Evolutionary conservation across 2,888 invertebrate genomes (phyloP).

Genomic region (Chymomyza fuscimana): DNA sequence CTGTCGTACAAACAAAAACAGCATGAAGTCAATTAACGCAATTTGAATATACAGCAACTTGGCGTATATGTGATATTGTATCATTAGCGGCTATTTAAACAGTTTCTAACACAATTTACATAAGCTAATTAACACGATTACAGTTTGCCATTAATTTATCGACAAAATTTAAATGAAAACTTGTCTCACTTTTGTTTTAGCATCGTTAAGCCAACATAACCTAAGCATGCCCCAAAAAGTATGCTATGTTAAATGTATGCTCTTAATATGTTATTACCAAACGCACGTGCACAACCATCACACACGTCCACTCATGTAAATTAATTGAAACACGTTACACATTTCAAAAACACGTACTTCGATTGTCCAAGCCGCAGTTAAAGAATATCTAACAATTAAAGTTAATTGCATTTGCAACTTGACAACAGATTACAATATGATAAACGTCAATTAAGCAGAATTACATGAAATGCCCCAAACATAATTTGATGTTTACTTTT

Average conservation of each 20-base stretch:
- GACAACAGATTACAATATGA: not conserved
- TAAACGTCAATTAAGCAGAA: not conserved
- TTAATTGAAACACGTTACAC: not conserved
- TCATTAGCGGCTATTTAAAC: constrained; percentile 19
- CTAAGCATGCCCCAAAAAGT: not conserved
- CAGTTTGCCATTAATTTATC: constrained; percentile 35
- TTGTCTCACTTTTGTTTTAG: no score
- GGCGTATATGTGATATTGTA: constrained; percentile 62
- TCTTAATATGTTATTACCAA: not conserved
- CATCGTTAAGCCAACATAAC: not conserved
- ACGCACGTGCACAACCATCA: not conserved
- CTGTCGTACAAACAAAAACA: constrained; percentile 67
- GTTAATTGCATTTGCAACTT: constrained; percentile 56
- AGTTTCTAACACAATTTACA: constrained; percentile 49
- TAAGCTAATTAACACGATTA: constrained; percentile 57
- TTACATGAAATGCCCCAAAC: constrained; percentile 23
- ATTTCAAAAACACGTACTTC: not conserved
- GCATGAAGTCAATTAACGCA: constrained; percentile 71
- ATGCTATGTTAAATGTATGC: not conserved
- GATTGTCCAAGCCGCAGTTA: constrained; percentile 30
- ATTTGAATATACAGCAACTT: constrained; percentile 58
- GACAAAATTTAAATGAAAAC: constrained; percentile 7
- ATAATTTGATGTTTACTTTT: constrained; percentile 13
- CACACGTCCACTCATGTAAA: not conserved
- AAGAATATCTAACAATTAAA: constrained; percentile 66